Conservation (phyloP, 2,797 vertebrate genomes). For the Cyprinella venusta region DNA sequence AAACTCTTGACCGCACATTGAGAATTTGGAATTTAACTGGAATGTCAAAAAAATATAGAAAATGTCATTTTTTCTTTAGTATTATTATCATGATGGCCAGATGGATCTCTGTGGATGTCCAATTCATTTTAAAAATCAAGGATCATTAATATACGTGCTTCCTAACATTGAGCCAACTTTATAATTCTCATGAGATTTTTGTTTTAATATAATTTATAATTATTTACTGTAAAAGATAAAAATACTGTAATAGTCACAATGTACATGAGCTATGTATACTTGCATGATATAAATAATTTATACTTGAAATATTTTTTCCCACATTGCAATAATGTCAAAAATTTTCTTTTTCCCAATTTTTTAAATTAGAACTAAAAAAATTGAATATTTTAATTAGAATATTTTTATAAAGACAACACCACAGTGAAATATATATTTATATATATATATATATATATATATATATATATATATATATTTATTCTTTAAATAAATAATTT, state of each 20-base stretch:
- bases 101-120: not conserved
- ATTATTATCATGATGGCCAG: not conserved
- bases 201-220: not conserved
- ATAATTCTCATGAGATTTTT: not conserved
- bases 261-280: not conserved
- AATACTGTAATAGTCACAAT: not conserved
- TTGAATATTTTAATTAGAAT: not conserved
- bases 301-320: not conserved
- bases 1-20: not conserved
- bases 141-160: not conserved
- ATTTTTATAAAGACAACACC: not conserved
- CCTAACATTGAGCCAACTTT: not conserved
- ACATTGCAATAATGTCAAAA: not conserved
- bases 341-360: too few species aligned
- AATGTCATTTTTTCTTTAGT: not conserved
- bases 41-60: not conserved
- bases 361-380: not conserved
- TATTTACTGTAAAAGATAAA: not conserved
- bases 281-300: not conserved
- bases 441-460: too few species aligned
- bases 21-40: not conserved
- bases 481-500: not conserved
- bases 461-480: too few species aligned
- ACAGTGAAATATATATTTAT: not conserved
- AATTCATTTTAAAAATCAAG: not conserved